These are phyloP conservation scores for Musca vetustissima DNA, from an alignment of 1,140 invertebrate species.

Conservation along the genomic window DNA sequence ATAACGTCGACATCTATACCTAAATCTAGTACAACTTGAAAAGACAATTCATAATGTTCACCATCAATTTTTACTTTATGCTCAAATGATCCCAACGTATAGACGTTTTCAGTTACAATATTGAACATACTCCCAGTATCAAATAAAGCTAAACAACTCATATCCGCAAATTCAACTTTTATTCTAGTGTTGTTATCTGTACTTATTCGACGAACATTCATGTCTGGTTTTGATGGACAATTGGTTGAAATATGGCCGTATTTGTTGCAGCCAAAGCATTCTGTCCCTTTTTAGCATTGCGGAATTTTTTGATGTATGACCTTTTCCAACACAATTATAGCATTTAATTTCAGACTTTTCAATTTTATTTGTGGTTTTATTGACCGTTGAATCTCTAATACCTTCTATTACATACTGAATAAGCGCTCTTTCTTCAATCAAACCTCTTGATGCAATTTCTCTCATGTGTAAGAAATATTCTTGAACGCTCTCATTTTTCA, in stretches of 20 bases:
- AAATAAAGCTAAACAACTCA: neutral
- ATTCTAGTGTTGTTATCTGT: neutral
- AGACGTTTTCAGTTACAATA: neutral
- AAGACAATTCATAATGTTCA: too few relatives aligned
- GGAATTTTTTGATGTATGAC: neutral
- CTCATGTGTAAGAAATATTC: conserved; percentile 23
- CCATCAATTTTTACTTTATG: neutral
- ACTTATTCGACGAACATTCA: neutral
- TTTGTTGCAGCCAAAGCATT: conserved; percentile 22
- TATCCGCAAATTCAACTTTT: neutral
- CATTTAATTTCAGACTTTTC: neutral
- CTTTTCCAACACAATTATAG: conserved; percentile 19
- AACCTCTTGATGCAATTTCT: conserved; percentile 12
- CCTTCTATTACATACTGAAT: conserved; percentile 23
- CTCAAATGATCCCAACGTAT: neutral
- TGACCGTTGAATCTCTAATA: neutral
- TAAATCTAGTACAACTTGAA: too few relatives aligned
- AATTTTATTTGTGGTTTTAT: conserved; percentile 5
- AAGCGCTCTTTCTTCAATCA: conserved; percentile 19
- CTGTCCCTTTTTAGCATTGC: conserved; percentile 6
- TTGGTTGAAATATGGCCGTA: conserved; percentile 4
- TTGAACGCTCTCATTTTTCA: neutral
- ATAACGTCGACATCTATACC: too few relatives aligned
- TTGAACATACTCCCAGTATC: neutral
- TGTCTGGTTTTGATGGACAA: neutral